Evolutionary conservation across 53 echinoderm and acorn worm species (phyloP).

Genomic region (Stichopus horrens): DNA sequence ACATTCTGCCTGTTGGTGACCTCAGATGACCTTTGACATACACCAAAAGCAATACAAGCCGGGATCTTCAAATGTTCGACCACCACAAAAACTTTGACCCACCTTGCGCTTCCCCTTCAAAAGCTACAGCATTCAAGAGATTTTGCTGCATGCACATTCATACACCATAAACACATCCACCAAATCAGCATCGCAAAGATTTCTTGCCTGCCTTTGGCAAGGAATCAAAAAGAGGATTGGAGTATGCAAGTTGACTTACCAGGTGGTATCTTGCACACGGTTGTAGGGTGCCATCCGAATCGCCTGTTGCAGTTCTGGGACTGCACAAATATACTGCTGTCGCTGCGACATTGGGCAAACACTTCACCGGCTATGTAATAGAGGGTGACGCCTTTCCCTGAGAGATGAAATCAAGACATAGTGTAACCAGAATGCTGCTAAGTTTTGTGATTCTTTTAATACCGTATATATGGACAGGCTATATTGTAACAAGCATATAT

Average conservation of each 20-base stretch:
- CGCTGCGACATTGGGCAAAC: conserved; percentile 86
- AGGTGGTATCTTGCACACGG: conserved; percentile 88
- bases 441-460: neutral
- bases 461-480: neutral
- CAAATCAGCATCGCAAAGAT: too few species aligned
- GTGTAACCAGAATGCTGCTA: neutral
- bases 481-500: neutral
- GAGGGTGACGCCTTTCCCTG: conserved; percentile 86
- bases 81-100: too few species aligned
- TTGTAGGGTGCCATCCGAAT: conserved; percentile 89
- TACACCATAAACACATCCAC: too few species aligned
- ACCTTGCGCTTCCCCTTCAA: too few species aligned
- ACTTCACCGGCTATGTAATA: conserved; percentile 85
- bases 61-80: too few species aligned
- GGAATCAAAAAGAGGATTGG: too few species aligned
- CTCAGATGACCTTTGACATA: too few species aligned
- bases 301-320: conserved; percentile 83
- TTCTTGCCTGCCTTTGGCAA: too few species aligned
- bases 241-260: conserved; percentile 44
- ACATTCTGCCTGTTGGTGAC: too few species aligned
- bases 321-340: conserved; percentile 91
- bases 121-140: too few species aligned
- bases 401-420: neutral
- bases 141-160: too few species aligned
- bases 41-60: too few species aligned